Base-by-base conservation (phyloP, 2,888 invertebrate species). In the Hypolimnas misippus region DNA sequence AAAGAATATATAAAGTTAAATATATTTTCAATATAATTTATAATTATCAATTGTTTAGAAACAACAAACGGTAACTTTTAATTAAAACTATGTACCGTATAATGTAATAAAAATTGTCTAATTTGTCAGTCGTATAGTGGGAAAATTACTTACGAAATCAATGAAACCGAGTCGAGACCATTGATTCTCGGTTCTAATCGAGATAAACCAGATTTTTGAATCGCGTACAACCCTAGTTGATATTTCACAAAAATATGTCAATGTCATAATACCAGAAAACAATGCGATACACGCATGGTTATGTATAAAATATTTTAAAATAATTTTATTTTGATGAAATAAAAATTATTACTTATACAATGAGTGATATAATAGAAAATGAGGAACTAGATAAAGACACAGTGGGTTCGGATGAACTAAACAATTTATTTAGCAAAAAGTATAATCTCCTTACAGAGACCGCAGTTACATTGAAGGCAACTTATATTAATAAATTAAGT, bases 401-500 rank as follows among this genome's bases (percentile, higher is more conserved):
- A 14, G 76, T 89, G 5, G 76, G 77, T 0, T 33, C 72, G 31
- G 78, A 83, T 19, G 76, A 71, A 49, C 63, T 91, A 65, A 79
- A 85, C 29, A 70, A 84, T 68, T 76, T 81, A 25, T 91, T 92
- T 73, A 76, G 67, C 50, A 82, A 82, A 65, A 83, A 83, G 70
- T 87, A 83, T 66, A 76, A 73, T 21, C 74, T 92, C 63, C 49
- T 87, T 3, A 70, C 84, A 35, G 94, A 95, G 82, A 92, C 91
- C 53, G 84, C 89, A 0, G 87, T 94, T 33, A 89, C 93, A 0
- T 70, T 90, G 0, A 88, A 93, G 31, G 92, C 93, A 63, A 92
- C 93, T 2, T 96, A 95, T 73, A 87, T 95, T 55, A 90, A 95
- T 49, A 92, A 93, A 60, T 75, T 96, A 67, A 87, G 92, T 70